These are phyloP conservation scores for Haemorhous mexicanus DNA, from an alignment of 2,113 vertebrate genomes.

Conservation along the genomic window DNA sequence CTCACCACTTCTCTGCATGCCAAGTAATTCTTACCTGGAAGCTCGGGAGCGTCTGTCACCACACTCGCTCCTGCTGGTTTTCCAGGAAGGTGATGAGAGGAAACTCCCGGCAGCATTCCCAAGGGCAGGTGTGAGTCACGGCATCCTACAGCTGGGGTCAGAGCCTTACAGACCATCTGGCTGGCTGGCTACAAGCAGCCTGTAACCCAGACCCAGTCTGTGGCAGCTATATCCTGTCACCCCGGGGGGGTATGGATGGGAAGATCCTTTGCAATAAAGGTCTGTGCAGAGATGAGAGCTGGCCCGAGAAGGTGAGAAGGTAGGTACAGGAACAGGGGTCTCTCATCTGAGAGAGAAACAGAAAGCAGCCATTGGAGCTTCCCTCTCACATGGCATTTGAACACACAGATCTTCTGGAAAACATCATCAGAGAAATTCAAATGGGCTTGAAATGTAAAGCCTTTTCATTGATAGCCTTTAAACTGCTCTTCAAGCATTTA, in stretches of 20 bases:
- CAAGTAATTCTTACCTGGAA: constrained; percentile 48
- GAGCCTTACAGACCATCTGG: neutral
- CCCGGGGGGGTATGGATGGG: fast-evolving
- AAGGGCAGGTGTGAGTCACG: constrained; percentile 29
- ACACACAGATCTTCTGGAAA: neutral
- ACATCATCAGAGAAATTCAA: neutral
- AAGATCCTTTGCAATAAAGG: neutral
- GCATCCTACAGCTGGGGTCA: constrained; percentile 16
- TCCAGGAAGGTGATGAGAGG: constrained; percentile 38
- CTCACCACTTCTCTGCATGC: constrained; percentile 32
- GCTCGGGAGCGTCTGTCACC: neutral
- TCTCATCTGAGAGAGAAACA: neutral
- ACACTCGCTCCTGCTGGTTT: constrained; percentile 14
- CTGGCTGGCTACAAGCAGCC: neutral
- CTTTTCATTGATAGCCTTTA: neutral
- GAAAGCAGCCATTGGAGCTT: neutral
- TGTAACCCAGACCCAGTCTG: neutral
- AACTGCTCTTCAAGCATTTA: neutral
- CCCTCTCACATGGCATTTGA: neutral
- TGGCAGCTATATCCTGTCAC: neutral
- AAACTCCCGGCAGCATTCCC: neutral
- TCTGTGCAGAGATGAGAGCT: neutral
- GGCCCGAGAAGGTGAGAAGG: fast-evolving
- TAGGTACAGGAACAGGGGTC: neutral
- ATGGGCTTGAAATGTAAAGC: neutral